Evolutionary conservation across 2,113 vertebrate genomes (phyloP).

Genomic region (Sciurus niger): DNA sequence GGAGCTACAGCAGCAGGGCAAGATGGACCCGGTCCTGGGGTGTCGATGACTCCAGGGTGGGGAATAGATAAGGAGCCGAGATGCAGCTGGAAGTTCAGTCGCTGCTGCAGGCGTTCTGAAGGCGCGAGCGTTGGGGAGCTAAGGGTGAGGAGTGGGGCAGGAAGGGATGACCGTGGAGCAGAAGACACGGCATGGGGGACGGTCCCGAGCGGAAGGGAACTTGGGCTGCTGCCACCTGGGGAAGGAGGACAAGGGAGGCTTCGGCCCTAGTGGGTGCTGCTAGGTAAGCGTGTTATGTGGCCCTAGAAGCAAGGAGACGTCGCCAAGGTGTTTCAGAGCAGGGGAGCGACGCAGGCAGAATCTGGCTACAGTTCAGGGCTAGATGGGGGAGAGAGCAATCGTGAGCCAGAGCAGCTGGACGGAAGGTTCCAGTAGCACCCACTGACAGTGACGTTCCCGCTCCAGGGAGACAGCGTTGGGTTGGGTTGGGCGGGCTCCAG

Average conservation of each 20-base stretch:
- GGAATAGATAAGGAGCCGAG: background rate
- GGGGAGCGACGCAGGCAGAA: background rate
- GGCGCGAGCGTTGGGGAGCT: background rate
- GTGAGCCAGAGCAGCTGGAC: background rate
- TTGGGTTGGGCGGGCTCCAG: fast-evolving
- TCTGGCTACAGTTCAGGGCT: conserved; percentile 1
- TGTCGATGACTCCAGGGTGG: background rate
- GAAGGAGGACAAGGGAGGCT: background rate
- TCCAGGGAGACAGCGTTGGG: background rate
- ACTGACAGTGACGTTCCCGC: background rate
- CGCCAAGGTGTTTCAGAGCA: conserved; percentile 9
- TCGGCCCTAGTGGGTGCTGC: background rate
- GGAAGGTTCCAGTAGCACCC: background rate
- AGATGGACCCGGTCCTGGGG: background rate
- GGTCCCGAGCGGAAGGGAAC: background rate
- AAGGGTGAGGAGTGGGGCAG: too few relatives aligned
- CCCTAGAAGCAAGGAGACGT: background rate
- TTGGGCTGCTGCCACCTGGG: background rate
- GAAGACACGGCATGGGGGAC: too few relatives aligned
- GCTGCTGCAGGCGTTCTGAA: background rate
- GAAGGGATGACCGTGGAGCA: fast-evolving
- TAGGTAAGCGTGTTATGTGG: background rate
- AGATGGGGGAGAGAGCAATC: background rate
- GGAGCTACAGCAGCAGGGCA: background rate
- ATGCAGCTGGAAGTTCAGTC: background rate